Percentiles rank a stretch among this genome's conserved stretches.
Evolutionary conservation across 2,888 invertebrate species (phyloP).

Genomic region (Cataglyphis cursor): DNA sequence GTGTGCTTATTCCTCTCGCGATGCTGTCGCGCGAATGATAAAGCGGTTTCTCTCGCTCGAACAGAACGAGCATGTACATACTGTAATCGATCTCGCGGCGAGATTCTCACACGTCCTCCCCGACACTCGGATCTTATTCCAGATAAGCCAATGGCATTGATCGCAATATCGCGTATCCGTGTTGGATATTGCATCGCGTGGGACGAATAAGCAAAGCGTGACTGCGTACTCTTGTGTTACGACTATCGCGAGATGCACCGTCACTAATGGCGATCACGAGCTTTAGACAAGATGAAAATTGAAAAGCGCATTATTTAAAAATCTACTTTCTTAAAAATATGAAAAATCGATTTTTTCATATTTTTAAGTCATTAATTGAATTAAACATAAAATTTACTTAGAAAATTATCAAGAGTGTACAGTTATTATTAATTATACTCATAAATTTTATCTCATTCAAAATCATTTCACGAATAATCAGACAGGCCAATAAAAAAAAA

Average conservation of each 20-base stretch:
- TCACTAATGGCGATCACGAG: not conserved
- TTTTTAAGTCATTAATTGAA: not conserved
- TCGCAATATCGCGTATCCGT: constrained; percentile 75
- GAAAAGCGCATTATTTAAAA: not conserved
- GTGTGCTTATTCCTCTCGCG: not conserved
- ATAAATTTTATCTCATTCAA: not conserved
- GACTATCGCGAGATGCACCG: constrained; percentile 41
- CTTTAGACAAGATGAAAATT: constrained; percentile 8
- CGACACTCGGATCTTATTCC: constrained; percentile 73
- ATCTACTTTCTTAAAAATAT: too few relatives aligned
- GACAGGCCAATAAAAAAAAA: too few relatives aligned
- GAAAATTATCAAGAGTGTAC: not conserved
- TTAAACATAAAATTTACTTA: not conserved
- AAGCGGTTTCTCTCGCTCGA: constrained; percentile 33
- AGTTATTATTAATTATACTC: not conserved
- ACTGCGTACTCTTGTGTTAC: constrained; percentile 50
- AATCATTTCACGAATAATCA: not conserved
- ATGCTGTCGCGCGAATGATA: constrained; percentile 29
- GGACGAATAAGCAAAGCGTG: constrained; percentile 73
- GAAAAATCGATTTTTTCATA: not conserved
- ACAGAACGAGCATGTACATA: constrained; percentile 50
- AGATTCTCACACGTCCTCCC: constrained; percentile 71
- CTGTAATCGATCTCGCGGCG: constrained; percentile 70
- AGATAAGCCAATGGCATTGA: constrained; percentile 75
- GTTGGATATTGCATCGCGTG: constrained; percentile 72